Conservation (phyloP, 2,888 invertebrate genomes). For the Slavum lentiscoides region DNA sequence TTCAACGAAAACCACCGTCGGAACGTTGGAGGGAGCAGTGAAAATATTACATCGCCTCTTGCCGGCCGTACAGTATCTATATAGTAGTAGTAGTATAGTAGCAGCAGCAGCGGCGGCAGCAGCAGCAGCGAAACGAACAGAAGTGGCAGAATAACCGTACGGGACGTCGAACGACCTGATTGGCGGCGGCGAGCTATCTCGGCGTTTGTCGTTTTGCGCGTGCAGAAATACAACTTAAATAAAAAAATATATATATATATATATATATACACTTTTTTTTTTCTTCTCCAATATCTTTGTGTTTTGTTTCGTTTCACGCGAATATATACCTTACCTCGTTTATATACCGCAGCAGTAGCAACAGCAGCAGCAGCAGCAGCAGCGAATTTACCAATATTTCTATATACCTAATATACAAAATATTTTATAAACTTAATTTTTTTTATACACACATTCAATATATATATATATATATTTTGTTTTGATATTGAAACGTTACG, state of each 20-base stretch:
- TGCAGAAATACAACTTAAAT: background rate
- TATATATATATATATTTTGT: too few species aligned
- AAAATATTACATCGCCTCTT: slow-evolving; percentile 24
- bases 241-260: background rate
- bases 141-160: slow-evolving; percentile 43
- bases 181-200: background rate
- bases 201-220: background rate
- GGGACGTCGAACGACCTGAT: slow-evolving; percentile 31
- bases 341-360: too few species aligned
- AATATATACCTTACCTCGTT: too few species aligned
- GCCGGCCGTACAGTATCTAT: background rate
- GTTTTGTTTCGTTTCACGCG: background rate
- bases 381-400: too few species aligned
- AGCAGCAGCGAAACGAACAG: slow-evolving; percentile 16
- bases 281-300: background rate
- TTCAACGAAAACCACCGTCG: slow-evolving; percentile 22
- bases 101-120: slow-evolving; percentile 1
- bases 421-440: too few species aligned
- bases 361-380: too few species aligned
- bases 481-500: too few species aligned
- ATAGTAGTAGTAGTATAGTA: too few species aligned
- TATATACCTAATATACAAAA: too few species aligned
- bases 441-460: too few species aligned
- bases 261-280: too few species aligned
- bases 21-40: slow-evolving; percentile 35